These are phyloP conservation scores for Corythornis madagascariensis DNA, from an alignment of 2,113 vertebrate species.

Conservation along the genomic window DNA sequence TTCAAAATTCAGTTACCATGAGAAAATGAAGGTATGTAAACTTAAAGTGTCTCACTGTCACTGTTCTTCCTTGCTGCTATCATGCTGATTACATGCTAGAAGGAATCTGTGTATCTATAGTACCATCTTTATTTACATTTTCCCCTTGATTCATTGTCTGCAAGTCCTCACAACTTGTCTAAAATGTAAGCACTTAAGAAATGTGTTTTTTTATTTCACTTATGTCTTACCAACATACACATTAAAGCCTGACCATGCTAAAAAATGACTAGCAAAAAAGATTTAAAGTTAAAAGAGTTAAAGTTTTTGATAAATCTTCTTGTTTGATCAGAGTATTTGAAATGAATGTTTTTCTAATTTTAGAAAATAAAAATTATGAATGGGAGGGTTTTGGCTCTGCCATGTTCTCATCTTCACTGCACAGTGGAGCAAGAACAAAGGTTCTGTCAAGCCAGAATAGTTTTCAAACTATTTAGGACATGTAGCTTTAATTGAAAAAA, in stretches of 20 bases:
- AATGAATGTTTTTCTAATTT: neutral
- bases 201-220: neutral
- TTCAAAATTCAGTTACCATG: neutral
- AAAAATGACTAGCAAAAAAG: neutral
- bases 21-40: constrained; percentile 32
- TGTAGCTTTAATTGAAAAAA: neutral
- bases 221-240: neutral
- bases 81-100: neutral
- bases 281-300: neutral
- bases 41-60: neutral
- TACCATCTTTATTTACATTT: neutral
- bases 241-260: neutral
- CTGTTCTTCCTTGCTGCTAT: neutral
- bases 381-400: neutral
- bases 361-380: neutral
- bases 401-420: neutral
- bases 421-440: neutral
- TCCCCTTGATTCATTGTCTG: neutral
- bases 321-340: neutral
- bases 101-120: neutral
- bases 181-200: neutral
- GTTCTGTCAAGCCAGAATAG: neutral
- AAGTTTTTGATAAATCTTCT: neutral
- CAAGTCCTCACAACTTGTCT: neutral
- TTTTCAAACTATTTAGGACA: neutral